Evolutionary conservation across 2,113 vertebrate genomes (phyloP).

Genomic region (Orcinus orca): DNA sequence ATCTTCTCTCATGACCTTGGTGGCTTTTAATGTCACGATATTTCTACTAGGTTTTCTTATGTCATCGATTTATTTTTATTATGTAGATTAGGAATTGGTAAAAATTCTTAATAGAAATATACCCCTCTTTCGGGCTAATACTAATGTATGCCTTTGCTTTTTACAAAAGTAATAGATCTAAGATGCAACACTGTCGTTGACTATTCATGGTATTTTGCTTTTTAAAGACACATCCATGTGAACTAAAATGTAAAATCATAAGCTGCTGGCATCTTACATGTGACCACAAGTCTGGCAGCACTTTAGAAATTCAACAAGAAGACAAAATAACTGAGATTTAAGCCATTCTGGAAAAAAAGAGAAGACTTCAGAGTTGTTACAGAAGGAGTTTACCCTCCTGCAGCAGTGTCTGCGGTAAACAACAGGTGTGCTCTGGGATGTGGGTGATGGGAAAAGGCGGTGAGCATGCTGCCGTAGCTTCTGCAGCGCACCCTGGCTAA

Average conservation of each 20-base stretch:
- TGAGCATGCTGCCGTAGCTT: accelerated
- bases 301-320: background rate
- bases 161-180: background rate
- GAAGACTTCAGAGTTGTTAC: background rate
- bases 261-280: background rate
- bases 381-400: too few species aligned
- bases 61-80: background rate
- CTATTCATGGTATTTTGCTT: background rate
- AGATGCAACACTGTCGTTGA: background rate
- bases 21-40: background rate
- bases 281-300: background rate
- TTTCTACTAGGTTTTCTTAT: background rate
- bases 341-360: background rate
- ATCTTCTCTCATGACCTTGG: background rate
- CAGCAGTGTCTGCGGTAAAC: background rate
- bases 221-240: background rate
- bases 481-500: accelerated
- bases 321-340: background rate
- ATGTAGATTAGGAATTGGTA: background rate
- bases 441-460: accelerated
- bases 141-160: background rate
- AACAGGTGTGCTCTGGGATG: accelerated
- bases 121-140: background rate
- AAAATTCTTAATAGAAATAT: background rate
- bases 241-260: background rate